Evolutionary conservation across 37 sponge, comb jelly and placozoan genomes (phyloP).

Genomic region (Hexactinellida sp.): DNA sequence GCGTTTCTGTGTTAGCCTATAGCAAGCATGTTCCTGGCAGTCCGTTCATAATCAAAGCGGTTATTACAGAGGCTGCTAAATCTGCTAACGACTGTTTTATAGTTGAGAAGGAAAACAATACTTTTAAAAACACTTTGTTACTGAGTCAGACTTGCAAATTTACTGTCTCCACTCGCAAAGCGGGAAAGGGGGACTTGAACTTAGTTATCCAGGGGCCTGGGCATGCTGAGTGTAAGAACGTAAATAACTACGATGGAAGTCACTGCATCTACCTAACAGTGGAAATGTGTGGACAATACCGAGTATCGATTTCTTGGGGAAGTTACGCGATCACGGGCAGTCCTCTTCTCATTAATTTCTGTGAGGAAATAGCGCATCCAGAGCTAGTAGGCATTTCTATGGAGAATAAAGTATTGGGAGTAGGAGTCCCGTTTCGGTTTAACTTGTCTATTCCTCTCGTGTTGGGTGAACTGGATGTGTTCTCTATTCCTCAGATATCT

Average conservation of each 20-base stretch:
- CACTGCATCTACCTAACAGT: neutral
- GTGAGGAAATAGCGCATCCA: constrained; percentile 3
- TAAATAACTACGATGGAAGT: neutral
- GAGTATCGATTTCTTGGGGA: neutral
- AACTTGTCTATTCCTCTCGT: neutral
- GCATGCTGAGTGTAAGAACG: neutral
- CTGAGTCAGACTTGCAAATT: neutral
- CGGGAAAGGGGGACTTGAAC: neutral
- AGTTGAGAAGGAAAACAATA: neutral
- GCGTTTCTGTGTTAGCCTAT: neutral
- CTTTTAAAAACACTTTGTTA: neutral
- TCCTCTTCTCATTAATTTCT: neutral
- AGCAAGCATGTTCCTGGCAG: neutral
- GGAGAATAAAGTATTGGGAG: constrained; percentile 10
- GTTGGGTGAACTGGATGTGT: neutral
- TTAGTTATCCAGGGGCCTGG: neutral
- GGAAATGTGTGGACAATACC: neutral
- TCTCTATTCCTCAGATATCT: neutral
- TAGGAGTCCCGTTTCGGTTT: neutral
- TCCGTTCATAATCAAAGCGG: neutral
- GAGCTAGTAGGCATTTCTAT: neutral
- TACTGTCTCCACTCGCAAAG: neutral
- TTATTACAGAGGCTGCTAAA: neutral
- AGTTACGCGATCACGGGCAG: neutral
- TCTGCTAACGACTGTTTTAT: neutral